These are phyloP conservation scores for Rousettus madagascariensis DNA, from an alignment of 2,797 vertebrate species.

Conservation along the genomic window DNA sequence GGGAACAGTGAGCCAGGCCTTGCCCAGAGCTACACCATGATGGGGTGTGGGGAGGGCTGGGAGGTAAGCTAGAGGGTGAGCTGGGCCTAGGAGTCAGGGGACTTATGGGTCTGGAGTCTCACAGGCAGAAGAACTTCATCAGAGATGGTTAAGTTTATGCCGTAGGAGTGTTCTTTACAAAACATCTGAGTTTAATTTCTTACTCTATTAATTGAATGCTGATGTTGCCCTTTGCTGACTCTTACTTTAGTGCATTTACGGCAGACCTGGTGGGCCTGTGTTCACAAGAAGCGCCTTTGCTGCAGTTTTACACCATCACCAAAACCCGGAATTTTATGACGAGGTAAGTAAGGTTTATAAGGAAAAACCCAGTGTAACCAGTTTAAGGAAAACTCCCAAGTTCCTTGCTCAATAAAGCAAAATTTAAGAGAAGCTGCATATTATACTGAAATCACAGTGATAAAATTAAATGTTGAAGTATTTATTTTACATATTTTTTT, in stretches of 20 bases:
- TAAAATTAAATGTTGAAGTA: neutral
- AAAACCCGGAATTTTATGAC: slow-evolving; percentile 98
- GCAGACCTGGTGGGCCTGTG: slow-evolving; percentile 91
- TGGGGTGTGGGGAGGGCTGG: neutral
- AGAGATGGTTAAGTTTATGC: neutral
- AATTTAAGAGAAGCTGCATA: neutral
- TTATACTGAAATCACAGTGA: neutral
- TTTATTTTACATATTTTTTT: neutral
- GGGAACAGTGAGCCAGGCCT: neutral
- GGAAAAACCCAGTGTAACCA: neutral
- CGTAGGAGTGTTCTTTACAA: neutral
- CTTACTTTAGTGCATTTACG: slow-evolving; percentile 93
- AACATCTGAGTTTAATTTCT: neutral
- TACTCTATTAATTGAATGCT: neutral
- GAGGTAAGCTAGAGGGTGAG: too few relatives aligned
- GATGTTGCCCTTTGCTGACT: neutral
- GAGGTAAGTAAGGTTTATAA: slow-evolving; percentile 88
- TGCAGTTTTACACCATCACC: slow-evolving; percentile 96
- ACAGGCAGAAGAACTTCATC: neutral
- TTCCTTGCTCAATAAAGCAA: neutral
- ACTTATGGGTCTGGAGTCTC: neutral
- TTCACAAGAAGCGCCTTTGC: slow-evolving; percentile 93
- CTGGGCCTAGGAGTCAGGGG: neutral
- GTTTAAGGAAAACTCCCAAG: neutral
- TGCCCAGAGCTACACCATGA: accelerated